Evolutionary conservation across 2,888 invertebrate genomes (phyloP).

Genomic region (Pachymerium ferrugineum): DNA sequence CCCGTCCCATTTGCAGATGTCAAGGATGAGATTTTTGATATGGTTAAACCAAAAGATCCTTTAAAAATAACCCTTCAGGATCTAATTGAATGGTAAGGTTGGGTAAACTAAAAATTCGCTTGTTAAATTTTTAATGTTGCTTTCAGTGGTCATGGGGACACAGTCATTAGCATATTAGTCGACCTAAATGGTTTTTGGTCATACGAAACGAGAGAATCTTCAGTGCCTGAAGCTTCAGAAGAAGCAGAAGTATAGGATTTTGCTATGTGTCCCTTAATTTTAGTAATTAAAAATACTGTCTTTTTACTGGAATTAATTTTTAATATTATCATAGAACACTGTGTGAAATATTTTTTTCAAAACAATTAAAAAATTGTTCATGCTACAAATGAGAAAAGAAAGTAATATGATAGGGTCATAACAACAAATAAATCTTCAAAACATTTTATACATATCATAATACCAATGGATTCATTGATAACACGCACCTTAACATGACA

Average conservation of each 20-base stretch:
- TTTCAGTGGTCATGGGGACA: constrained; percentile 81
- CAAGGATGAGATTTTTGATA: constrained; percentile 96
- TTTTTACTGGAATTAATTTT: neutral
- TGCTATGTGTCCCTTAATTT: neutral
- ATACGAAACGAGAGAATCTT: constrained; percentile 81
- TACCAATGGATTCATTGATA: neutral
- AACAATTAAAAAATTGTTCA: too few relatives aligned
- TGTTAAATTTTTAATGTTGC: neutral
- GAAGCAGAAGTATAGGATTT: constrained; percentile 35
- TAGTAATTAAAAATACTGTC: neutral
- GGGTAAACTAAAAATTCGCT: constrained; percentile 30
- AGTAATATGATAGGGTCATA: too few relatives aligned
- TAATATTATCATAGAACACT: too few relatives aligned
- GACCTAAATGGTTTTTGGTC: constrained; percentile 96
- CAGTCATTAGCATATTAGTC: constrained; percentile 85
- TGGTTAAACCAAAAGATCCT: constrained; percentile 85
- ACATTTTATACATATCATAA: neutral
- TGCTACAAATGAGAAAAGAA: too few relatives aligned
- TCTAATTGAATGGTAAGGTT: constrained; percentile 66
- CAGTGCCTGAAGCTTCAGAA: constrained; percentile 44
- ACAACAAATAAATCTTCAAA: too few relatives aligned
- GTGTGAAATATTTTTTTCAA: too few relatives aligned
- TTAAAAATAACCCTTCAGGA: constrained; percentile 79
- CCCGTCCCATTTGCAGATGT: constrained; percentile 88
- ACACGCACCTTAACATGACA: neutral